Conservation (phyloP, 1,140 invertebrate species). For the Elysia chlorotica region DNA sequence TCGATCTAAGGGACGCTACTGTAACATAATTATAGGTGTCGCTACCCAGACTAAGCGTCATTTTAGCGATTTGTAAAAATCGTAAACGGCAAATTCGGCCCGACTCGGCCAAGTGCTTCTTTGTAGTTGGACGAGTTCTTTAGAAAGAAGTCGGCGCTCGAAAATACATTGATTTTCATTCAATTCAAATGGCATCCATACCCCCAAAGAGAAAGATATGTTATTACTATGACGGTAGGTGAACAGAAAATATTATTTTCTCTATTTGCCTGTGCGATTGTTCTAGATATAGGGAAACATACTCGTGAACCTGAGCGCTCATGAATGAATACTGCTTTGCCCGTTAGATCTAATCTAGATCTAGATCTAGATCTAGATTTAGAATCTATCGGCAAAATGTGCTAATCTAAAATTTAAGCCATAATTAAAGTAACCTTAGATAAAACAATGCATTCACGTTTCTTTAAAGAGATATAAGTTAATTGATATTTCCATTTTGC, state of each 20-base stretch:
- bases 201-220: conserved; percentile 19
- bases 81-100: background rate
- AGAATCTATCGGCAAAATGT: no score
- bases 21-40: background rate
- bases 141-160: background rate
- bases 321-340: background rate
- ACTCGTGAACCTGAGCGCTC: no score
- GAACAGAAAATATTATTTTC: no score
- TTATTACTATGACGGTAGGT: conserved; percentile 23
- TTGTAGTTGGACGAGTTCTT: background rate
- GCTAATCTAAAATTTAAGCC: no score
- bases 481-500: no score
- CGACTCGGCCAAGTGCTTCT: background rate
- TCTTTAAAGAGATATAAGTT: no score
- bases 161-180: background rate
- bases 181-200: conserved; percentile 9
- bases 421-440: no score
- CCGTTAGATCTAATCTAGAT: background rate
- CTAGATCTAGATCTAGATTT: no score
- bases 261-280: no score
- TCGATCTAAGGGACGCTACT: no score
- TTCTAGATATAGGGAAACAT: no score
- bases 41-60: background rate
- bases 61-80: background rate
- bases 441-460: no score